Evolutionary conservation across 2,113 vertebrate species (phyloP), one percentile per base, ranked within the genome.

Genomic region (Chelonoidis abingdonii): DNA sequence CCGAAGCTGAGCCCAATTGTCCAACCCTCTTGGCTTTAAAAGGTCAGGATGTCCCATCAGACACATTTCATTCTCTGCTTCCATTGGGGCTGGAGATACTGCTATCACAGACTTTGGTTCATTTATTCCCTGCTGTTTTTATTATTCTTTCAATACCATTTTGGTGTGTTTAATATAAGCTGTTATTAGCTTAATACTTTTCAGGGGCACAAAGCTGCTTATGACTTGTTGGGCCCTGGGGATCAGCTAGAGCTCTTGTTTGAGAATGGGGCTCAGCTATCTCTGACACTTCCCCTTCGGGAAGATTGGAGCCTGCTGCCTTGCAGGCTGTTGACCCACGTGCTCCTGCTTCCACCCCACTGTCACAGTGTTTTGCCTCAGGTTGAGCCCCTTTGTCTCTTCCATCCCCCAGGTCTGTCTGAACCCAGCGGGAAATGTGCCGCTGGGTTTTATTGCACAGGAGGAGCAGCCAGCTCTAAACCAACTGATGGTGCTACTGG

Each of bases 391-490:
- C 3, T 1, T 29, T 52, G 16, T 2, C 14, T 50, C 80, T 10
- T 94, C n/a, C 95, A 21, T 82, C 52, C 83, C 62, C 89, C 97
- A 99, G 99, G 99, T 87, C 97, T 99, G 87, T 93, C 98, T 76
- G 95, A 97, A 7, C 99, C 99, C 22, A 98, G 97, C 41, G 99
- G 99, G 21, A 98, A 98, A 13, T 99, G 99, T 89, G 92, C 98
- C 78, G 92, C 99, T 84, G 99, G 99, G 2, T 99, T 99, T 98
- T 99, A 98, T 96, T 99, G 99, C 91, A 93, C 52, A 10, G 98
- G 97, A 92, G 98, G 98, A 96, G 98, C 99, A 85, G 96, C 85
- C 38, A 94, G 97, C 54, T 97, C 98, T n/a, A 98, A 97, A 86
- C 99, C 99, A 88, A 98, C 90, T 81, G 99, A 99, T 86, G 98